Conservation (phyloP, 2,888 invertebrate genomes). For the Rutpela maculata region DNA sequence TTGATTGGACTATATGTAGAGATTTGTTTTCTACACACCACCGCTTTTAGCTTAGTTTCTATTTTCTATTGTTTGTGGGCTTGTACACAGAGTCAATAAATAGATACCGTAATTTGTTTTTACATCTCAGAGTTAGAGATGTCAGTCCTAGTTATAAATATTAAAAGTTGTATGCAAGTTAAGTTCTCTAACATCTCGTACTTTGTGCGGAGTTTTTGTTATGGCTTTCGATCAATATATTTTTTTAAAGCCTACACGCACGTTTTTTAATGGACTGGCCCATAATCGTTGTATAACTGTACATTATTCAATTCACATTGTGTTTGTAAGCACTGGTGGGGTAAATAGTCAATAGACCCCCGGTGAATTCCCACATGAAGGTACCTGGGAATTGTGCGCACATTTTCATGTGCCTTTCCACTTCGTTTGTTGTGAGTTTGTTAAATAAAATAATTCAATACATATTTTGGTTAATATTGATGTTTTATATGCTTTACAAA, state of each 20-base stretch:
- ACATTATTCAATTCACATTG: slow-evolving; percentile 6
- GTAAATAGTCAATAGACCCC: slow-evolving; percentile 23
- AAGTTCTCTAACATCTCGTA: no score
- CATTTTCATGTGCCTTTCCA: slow-evolving; percentile 2
- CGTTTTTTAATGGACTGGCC: not conserved
- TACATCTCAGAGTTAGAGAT: no score
- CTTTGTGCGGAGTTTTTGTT: no score
- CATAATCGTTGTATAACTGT: not conserved
- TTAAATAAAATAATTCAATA: not conserved
- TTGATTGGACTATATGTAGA: no score
- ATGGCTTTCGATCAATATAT: not conserved
- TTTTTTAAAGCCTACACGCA: not conserved
- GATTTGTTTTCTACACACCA: no score
- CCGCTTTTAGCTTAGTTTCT: no score
- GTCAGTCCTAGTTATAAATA: no score
- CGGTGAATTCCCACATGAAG: not conserved
- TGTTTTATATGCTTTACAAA: no score
- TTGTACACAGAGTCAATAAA: no score
- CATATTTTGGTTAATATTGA: not conserved
- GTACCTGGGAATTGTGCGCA: slow-evolving; percentile 19
- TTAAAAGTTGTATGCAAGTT: no score
- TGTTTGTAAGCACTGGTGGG: not conserved
- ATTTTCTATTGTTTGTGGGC: no score
- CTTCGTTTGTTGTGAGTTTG: not conserved
- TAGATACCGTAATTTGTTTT: no score